These are phyloP conservation scores for Drosophila lacteicornis DNA, from an alignment of 1,140 invertebrate species.

Conservation along the genomic window DNA sequence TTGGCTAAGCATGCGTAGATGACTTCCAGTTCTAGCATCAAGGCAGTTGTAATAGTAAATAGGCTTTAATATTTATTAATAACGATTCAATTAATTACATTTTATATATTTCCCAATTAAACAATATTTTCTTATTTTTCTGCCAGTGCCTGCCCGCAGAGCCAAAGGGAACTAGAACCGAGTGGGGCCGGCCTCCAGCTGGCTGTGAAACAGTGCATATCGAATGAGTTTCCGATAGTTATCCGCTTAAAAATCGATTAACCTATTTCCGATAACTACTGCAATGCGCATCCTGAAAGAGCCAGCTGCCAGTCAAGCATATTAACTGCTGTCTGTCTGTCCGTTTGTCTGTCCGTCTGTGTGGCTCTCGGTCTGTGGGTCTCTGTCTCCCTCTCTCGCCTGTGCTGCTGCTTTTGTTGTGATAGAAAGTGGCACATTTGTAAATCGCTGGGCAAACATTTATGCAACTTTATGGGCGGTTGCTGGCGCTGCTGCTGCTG, in stretches of 20 bases:
- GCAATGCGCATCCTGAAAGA: constrained; percentile 77
- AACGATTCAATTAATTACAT: no score
- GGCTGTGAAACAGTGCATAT: constrained; percentile 78
- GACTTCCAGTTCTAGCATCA: background rate
- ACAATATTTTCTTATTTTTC: background rate
- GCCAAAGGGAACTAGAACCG: background rate
- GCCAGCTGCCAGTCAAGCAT: constrained; percentile 72
- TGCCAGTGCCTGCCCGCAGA: constrained; percentile 5
- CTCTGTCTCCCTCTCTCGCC: constrained; percentile 3
- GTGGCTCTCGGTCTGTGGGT: background rate
- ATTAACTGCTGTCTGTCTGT: constrained; percentile 60
- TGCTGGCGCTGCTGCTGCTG: constrained; percentile 16
- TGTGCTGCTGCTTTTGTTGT: constrained; percentile 55
- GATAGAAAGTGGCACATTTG: constrained; percentile 79
- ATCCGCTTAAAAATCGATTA: constrained; percentile 84
- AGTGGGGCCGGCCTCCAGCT: constrained; percentile 19
- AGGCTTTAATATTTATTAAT: no score
- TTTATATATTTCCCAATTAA: no score
- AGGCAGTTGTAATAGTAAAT: no score
- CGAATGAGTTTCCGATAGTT: constrained; percentile 83
- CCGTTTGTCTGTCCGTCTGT: constrained; percentile 3
- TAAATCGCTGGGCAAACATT: constrained; percentile 66
- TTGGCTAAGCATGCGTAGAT: no score
- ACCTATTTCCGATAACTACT: constrained; percentile 84
- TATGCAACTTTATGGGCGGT: constrained; percentile 46